phyloP scores from a whole-genome alignment of 2,797 vertebrate species.

The Thripadectes ignobilis region DNA sequence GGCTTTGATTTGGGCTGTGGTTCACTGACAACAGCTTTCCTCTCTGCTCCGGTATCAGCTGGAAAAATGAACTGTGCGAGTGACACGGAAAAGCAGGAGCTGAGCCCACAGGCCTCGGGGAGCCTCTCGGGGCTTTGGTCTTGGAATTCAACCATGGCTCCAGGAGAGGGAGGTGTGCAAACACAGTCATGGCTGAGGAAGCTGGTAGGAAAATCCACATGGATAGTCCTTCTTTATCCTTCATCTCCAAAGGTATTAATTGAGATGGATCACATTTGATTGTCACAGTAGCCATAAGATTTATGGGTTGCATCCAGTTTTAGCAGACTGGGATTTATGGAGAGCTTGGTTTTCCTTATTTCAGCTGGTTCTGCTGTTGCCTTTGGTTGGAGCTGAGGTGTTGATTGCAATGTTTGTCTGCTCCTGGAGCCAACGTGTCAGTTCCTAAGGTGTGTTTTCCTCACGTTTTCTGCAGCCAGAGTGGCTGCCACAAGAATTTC shows the following conservation, averaged over 20 bases:
- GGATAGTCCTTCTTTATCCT: not conserved
- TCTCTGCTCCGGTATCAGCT: not conserved
- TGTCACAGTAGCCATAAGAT: not conserved
- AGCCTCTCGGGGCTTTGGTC: not conserved
- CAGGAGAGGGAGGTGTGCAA: not conserved
- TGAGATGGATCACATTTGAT: not conserved
- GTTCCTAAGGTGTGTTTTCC: not conserved
- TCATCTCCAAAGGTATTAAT: not conserved
- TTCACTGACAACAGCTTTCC: not conserved
- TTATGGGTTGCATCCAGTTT: not conserved
- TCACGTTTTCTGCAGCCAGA: not conserved
- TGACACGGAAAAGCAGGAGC: not conserved
- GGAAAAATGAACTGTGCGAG: not conserved
- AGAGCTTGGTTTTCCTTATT: not conserved
- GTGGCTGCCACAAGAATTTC: slow-evolving; percentile 14
- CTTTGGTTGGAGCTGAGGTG: not conserved
- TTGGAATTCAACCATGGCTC: not conserved
- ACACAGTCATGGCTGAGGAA: not conserved
- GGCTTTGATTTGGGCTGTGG: not conserved
- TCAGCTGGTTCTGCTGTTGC: not conserved
- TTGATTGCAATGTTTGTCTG: not conserved
- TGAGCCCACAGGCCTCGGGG: not conserved
- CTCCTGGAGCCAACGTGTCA: not conserved
- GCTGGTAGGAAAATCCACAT: not conserved
- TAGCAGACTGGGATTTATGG: not conserved